Base-by-base conservation (phyloP, 2,797 vertebrate species). In the Enteromius paludinosus region DNA sequence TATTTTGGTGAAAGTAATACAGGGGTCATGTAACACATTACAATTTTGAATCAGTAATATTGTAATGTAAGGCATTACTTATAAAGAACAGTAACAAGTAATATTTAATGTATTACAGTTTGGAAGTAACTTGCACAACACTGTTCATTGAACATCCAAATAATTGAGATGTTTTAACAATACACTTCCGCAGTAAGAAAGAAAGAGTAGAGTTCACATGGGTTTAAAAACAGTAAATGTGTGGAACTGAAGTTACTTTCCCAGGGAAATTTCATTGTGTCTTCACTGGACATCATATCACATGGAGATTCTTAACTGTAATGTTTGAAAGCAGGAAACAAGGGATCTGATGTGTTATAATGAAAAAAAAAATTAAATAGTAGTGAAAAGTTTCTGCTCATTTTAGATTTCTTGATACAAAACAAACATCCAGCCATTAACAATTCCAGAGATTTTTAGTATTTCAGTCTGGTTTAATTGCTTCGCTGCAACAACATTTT, bases 401-500 rank as follows among this genome's bases (percentile, higher is more conserved):
- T 65, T 65, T 65, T 25, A 61, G n/a, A 59, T 74, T 56, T 56
- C 30, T 3, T 74, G 3, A 56, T 38, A 52, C 18, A 54, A 73
- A 38, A 20, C 49, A 38, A 49, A 2, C 30, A 38, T 23, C 20
- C 30, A 35, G 4, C 12, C 3, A 56, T 56, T 15, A 74, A 56
- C 33, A 23, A 38, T 54, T 73, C 11, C 30, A 73, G 10, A n/a
- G 70, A 52, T 0, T 8, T 33, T 11, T 1, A 38, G 35, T 41
- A 66, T 23, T 54, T 33, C 18, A 54, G 18, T 14, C 33, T 28
- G 20, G 9, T 72, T 35, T 35, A 35, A 35, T 72, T 52, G 70
- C 28, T 54, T 71, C 20, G 41, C 1, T 1, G n/a, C 7, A 49
- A 49, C 14, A 18, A 18, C 0, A 20, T 45, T 61, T 28, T 43